Base-by-base conservation (phyloP, 1,140 invertebrate species). In the Sweltsa coloradensis region DNA sequence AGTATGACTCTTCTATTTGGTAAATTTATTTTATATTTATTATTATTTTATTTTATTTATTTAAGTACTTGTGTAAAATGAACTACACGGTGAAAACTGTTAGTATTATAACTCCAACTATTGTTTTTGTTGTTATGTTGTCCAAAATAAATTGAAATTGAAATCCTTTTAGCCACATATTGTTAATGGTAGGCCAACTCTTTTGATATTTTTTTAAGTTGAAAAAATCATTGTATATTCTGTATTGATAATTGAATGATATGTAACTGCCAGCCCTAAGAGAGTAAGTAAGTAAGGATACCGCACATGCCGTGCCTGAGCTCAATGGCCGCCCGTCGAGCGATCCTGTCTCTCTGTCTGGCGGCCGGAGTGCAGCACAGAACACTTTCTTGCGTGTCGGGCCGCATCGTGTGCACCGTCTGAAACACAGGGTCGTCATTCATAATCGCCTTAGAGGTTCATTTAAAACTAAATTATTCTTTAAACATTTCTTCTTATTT, bases 291-390 rank as follows among this genome's bases (percentile, higher is more conserved):
- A 44, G 27, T 55, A 59, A 58, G 60, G 63, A 70, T 85, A 79
- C 89, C 92, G 74, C 96, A 93, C 92, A 98, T 98, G 60, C 95
- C 96, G 73, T 99, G 81, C 61, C 83, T 79, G 58, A 99, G 98
- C 70, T 99, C 96, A 18, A 94, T 63, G 31, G 96, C 96, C 49
- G 90, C 96, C 63, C 96, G 72, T 57, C 75, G 76, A 2, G 91
- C 84, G 50, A 99, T 99, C 55, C 81, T 79, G 60, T 97, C 88
- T 45, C 94, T 74, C 26, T 80, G 66, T 52, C 73, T 74, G 52
- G 78, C 80, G 0, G 78, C 76, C 34, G 84, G 76, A 24, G 78
- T 78, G 24, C 60, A 7, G 53, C 54, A 34, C 21, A 27, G 27
- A 52, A 48, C 27, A 51, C 19, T 40, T 29, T 41, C 29, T 41